A percentile compares a stretch with the other conserved stretches of the same genome.
These are phyloP conservation scores for Paelopatides confundens DNA, from an alignment of 53 echinoderm and acorn worm genomes.

Conservation along the genomic window DNA sequence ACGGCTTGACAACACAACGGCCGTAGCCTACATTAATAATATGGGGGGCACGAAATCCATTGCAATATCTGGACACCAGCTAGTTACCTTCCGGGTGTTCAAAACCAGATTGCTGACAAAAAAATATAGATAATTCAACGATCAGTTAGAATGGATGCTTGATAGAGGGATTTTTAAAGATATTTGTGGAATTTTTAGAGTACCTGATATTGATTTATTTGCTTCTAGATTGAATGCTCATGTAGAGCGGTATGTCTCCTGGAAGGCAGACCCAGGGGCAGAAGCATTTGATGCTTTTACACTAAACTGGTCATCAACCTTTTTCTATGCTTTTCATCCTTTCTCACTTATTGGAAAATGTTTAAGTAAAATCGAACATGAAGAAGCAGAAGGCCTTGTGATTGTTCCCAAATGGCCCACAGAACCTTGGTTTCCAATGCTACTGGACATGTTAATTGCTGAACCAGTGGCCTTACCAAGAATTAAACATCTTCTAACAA, in stretches of 20 bases:
- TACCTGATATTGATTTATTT: slow-evolving; percentile 29
- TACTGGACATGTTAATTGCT: neutral
- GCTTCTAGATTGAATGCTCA: slow-evolving; percentile 15
- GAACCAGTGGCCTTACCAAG: neutral
- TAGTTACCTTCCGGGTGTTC: slow-evolving; percentile 54
- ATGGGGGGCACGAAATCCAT: slow-evolving; percentile 60
- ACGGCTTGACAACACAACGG: slow-evolving; percentile 56
- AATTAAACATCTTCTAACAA: neutral
- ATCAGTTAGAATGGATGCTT: slow-evolving; percentile 15
- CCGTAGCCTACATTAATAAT: slow-evolving; percentile 52
- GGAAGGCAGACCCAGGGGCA: slow-evolving; percentile 70
- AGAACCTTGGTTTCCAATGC: slow-evolving; percentile 7
- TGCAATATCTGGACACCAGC: slow-evolving; percentile 55
- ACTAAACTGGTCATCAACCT: neutral
- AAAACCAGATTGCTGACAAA: slow-evolving; percentile 60
- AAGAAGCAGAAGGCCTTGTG: neutral
- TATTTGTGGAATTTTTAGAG: neutral
- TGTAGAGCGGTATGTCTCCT: slow-evolving; percentile 56
- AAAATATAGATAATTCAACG: slow-evolving; percentile 59
- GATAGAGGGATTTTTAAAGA: neutral
- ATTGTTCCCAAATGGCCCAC: slow-evolving; percentile 9
- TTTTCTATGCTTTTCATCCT: neutral
- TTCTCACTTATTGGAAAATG: slow-evolving; percentile 19
- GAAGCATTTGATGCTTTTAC: slow-evolving; percentile 18
- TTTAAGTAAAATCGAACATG: neutral